These are phyloP conservation scores for Drosophila pruinosa DNA, from an alignment of 1,140 invertebrate species.

Conservation along the genomic window DNA sequence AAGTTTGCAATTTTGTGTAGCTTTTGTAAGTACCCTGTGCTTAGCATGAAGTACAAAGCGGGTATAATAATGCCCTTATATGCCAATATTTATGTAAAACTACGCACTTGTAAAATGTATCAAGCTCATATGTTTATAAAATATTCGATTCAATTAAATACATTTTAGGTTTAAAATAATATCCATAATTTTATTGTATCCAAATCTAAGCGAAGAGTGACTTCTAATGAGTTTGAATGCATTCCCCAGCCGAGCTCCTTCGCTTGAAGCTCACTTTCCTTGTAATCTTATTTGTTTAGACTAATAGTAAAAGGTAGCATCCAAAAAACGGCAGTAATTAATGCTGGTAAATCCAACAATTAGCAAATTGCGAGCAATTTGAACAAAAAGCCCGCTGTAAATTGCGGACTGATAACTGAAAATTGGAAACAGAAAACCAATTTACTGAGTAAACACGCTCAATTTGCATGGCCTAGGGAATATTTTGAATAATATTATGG, in stretches of 20 bases:
- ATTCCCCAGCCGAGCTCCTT: background rate
- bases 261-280: background rate
- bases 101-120: too few relatives aligned
- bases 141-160: too few relatives aligned
- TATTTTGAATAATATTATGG: conserved; percentile 28
- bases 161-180: too few relatives aligned
- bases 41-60: background rate
- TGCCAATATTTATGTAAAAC: too few relatives aligned
- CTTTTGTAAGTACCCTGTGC: background rate
- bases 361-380: conserved; percentile 39
- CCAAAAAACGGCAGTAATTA: conserved; percentile 26
- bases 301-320: background rate
- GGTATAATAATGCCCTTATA: background rate
- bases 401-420: background rate
- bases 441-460: conserved; percentile 41
- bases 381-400: conserved; percentile 4
- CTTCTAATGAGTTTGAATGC: background rate
- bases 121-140: too few relatives aligned
- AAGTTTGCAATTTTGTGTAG: background rate
- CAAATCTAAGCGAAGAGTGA: too few relatives aligned
- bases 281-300: background rate
- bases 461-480: conserved; percentile 31
- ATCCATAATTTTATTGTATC: too few relatives aligned
- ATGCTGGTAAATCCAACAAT: conserved; percentile 55
- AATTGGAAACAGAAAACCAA: conserved; percentile 20